Evolutionary conservation across 2,113 vertebrate species (phyloP).

Genomic region (Naja naja): DNA sequence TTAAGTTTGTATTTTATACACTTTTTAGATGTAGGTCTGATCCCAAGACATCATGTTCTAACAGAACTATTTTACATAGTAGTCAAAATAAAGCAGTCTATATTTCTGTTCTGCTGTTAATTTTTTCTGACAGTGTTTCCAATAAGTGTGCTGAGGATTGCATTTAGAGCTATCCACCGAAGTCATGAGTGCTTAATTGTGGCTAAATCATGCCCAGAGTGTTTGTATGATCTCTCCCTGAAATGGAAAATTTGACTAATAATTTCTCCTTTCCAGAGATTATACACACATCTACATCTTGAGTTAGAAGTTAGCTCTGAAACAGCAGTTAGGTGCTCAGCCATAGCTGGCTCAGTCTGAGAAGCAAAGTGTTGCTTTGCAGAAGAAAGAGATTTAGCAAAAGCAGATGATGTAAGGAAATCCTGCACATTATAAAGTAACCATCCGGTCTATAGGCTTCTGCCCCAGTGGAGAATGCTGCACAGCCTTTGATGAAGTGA

Average conservation of each 20-base stretch:
- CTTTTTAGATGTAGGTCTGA: neutral
- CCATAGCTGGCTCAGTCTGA: neutral
- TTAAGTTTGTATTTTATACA: neutral
- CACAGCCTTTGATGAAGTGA: conserved; percentile 13
- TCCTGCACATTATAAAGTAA: conserved; percentile 26
- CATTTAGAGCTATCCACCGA: neutral
- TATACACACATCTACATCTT: neutral
- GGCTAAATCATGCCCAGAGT: neutral
- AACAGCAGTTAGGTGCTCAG: neutral
- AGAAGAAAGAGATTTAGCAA: conserved; percentile 12
- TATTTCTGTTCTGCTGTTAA: neutral
- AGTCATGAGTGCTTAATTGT: neutral
- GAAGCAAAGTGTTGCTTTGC: neutral
- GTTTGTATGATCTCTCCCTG: neutral
- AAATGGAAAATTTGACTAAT: neutral
- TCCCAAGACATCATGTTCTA: neutral
- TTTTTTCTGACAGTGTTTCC: neutral
- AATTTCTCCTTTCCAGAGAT: neutral
- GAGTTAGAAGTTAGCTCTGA: neutral
- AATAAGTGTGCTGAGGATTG: neutral
- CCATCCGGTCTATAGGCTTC: neutral
- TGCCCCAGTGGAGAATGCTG: neutral
- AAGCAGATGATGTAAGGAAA: conserved; percentile 46
- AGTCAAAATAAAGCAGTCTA: neutral
- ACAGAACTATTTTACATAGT: neutral